Evolutionary conservation across 2,113 vertebrate species (phyloP).

Genomic region (Climacteris rufus): DNA sequence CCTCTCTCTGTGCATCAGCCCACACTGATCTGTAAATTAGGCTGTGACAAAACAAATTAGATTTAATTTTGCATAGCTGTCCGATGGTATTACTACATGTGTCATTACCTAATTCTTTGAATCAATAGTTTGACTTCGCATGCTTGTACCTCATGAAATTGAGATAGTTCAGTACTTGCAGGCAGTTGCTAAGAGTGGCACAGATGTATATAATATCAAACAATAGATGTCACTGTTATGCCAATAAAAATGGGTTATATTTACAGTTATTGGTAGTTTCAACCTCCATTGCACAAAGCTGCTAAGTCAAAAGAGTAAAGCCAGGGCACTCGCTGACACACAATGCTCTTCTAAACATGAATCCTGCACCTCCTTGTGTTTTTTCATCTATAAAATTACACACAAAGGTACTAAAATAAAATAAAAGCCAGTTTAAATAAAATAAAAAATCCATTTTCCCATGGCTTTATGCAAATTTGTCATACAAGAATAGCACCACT

Average conservation of each 20-base stretch:
- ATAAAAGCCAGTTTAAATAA: neutral
- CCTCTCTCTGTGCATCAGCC: neutral
- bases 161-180: neutral
- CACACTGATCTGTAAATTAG: conserved; percentile 15
- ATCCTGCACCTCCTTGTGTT: neutral
- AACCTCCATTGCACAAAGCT: conserved; percentile 7
- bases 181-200: neutral
- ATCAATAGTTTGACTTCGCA: conserved; percentile 5
- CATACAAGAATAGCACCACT: neutral
- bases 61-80: conserved; percentile 23
- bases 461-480: neutral
- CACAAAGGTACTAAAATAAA: neutral
- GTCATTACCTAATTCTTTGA: neutral
- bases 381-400: neutral
- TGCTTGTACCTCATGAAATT: neutral
- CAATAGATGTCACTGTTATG: conserved; percentile 76
- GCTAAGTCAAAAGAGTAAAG: conserved; percentile 7
- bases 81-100: neutral
- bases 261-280: conserved; percentile 48
- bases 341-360: neutral
- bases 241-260: conserved; percentile 57
- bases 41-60: conserved; percentile 40
- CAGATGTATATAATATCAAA: conserved; percentile 42
- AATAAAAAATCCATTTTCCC: neutral
- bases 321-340: neutral